A percentile compares a stretch with the other conserved stretches of the same genome.
Conservation (phyloP, 2,113 vertebrate genomes). For the Lagopus muta region DNA sequence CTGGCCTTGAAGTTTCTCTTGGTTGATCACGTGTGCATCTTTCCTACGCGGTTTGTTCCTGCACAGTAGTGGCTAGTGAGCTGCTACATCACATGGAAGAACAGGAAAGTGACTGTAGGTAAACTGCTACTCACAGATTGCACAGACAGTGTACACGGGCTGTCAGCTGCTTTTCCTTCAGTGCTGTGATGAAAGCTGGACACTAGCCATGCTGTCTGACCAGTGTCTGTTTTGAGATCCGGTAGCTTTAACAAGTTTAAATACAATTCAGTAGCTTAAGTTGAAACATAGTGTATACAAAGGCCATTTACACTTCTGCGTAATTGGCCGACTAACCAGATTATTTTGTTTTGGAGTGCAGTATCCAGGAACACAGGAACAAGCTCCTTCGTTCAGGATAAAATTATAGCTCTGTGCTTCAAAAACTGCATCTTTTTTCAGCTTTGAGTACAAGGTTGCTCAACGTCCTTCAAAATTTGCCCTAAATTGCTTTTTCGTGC, state of each 20-base stretch:
- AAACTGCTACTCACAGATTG: not conserved
- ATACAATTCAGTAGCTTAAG: not conserved
- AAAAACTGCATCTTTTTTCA: not conserved
- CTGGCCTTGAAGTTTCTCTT: not conserved
- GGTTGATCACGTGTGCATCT: not conserved
- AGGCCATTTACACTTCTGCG: not conserved
- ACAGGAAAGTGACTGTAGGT: not conserved
- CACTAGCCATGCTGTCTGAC: rapidly evolving
- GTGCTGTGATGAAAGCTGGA: not conserved
- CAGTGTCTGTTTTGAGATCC: not conserved
- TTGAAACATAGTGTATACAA: not conserved
- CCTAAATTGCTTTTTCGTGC: not conserved
- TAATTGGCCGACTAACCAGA: not conserved
- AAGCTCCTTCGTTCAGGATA: not conserved
- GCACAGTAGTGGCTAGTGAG: not conserved
- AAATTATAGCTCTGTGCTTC: not conserved
- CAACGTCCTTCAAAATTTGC: not conserved
- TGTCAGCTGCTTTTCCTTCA: not conserved
- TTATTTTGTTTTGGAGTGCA: not conserved
- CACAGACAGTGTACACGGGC: not conserved
- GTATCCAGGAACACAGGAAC: not conserved
- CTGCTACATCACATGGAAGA: not conserved
- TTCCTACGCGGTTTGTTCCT: rapidly evolving
- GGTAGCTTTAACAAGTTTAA: not conserved
- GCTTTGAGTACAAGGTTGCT: not conserved